A percentile compares a stretch with the other conserved stretches of the same genome.
Evolutionary conservation across 53 echinoderm and acorn worm genomes (phyloP).

Genomic region (Antedon mediterranea): DNA sequence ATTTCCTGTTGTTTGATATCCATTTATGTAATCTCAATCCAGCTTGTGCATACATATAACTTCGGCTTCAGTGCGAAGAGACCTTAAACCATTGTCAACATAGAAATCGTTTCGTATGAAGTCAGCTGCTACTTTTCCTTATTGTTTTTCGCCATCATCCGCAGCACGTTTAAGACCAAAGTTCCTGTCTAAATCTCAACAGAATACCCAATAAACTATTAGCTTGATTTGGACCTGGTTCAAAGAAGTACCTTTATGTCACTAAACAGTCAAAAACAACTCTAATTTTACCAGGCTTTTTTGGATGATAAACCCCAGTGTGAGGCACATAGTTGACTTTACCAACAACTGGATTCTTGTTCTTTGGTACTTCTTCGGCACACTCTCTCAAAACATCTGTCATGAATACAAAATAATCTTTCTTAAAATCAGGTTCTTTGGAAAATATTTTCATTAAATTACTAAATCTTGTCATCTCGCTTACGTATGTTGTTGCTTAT

Average conservation of each 20-base stretch:
- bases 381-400: conserved; percentile 6
- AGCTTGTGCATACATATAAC: conserved; percentile 23
- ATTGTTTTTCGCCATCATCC: too few relatives aligned
- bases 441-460: conserved; percentile 20
- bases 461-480: conserved; percentile 10
- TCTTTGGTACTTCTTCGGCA: conserved; percentile 6
- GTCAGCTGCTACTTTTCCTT: conserved; percentile 19
- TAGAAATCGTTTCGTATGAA: conserved; percentile 33
- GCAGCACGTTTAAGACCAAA: conserved; percentile 15
- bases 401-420: conserved; percentile 18
- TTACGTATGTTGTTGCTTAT: not conserved
- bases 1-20: too few relatives aligned
- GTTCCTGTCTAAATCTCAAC: conserved; percentile 17
- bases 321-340: conserved; percentile 27
- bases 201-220: conserved; percentile 10
- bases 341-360: not conserved
- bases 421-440: conserved; percentile 8
- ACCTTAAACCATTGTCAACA: conserved; percentile 45
- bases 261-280: conserved; percentile 4
- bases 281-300: conserved; percentile 5
- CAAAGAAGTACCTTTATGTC: not conserved
- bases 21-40: conserved; percentile 26
- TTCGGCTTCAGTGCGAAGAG: conserved; percentile 12
- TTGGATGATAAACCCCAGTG: conserved; percentile 6
- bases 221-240: not conserved